Conservation (phyloP, 2,888 invertebrate species). For the Oligia strigilis region DNA sequence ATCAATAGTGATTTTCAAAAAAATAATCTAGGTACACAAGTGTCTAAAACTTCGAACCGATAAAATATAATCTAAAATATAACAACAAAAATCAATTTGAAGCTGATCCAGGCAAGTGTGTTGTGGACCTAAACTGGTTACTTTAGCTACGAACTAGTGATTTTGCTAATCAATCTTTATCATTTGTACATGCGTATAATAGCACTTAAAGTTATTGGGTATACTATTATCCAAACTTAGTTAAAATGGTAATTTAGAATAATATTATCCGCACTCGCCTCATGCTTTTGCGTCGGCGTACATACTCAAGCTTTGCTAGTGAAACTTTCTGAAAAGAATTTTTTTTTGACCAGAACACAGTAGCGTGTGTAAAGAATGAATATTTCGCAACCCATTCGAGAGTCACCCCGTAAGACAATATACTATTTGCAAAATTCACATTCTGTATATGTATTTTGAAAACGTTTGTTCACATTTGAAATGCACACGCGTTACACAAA, state of each 20-base stretch:
- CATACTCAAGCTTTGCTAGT: conserved; percentile 48
- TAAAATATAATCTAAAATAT: conserved; percentile 88
- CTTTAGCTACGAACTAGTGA: conserved; percentile 80
- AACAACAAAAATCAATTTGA: conserved; percentile 84
- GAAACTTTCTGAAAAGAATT: conserved; percentile 3
- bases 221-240: conserved; percentile 80
- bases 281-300: conserved; percentile 35
- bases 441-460: conserved; percentile 67
- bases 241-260: conserved; percentile 86
- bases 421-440: conserved; percentile 74
- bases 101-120: conserved; percentile 76
- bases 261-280: conserved; percentile 70
- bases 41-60: conserved; percentile 84
- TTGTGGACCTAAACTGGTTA: conserved; percentile 73
- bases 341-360: not conserved
- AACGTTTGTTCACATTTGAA: conserved; percentile 62
- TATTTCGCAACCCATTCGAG: conserved; percentile 56
- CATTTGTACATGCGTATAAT: conserved; percentile 88
- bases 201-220: conserved; percentile 83
- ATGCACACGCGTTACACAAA: conserved; percentile 52
- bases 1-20: conserved; percentile 79
- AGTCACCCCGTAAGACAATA: conserved; percentile 68
- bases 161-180: conserved; percentile 86
- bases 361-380: conserved; percentile 16
- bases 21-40: conserved; percentile 81